Base-by-base conservation (phyloP, 2,113 vertebrate genomes). In the Setophaga kirtlandii region DNA sequence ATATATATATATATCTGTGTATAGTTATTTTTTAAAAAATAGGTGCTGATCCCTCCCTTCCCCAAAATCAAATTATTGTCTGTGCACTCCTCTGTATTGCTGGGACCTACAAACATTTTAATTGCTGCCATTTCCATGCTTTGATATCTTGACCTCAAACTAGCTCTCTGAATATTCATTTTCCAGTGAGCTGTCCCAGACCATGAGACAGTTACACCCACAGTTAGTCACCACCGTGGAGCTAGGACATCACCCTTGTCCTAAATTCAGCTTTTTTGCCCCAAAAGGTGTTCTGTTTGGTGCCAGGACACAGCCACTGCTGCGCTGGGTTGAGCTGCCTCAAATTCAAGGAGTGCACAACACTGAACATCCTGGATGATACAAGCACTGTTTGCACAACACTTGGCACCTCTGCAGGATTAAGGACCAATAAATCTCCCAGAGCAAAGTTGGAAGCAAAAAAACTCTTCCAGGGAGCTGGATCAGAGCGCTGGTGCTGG, bases 21-120 rank as follows among this genome's bases (percentile, higher is more conserved):
- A 37, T 37, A 37, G 37, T 37, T 37, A 10, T 37, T 37, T 37
- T 37, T 37, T 37, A 10, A 19, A 14, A 13, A 55, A 39, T 4
- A 53, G 5, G 8, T 60, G 20, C 3, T 67, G 22, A 31, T 62
- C 14, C 6, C 10, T 80, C 9, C 15, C 15, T 47, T 64, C 15
- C 22, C 5, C 33, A 62, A 20, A 52, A 11, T 13, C 20, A 46
- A 41, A 33, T n/a, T 30, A 35, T 7, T 70, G 3, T 41, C 35
- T 35, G 4, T 0, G 0, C 16, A 10, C 5, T 10, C 20, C 9
- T 70, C 30, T 3, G 0, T 5, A 7, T 11, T 27, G 5, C 39
- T 16, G 27, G 6, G 10, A 49, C 23, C 8, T 17, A 58, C 0
- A 0, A 20, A 16, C 0, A 2, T 5, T 8, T 50, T 82, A 84